Base-by-base conservation (phyloP, 1,140 invertebrate genomes). In the Zaprionus davidi region DNA sequence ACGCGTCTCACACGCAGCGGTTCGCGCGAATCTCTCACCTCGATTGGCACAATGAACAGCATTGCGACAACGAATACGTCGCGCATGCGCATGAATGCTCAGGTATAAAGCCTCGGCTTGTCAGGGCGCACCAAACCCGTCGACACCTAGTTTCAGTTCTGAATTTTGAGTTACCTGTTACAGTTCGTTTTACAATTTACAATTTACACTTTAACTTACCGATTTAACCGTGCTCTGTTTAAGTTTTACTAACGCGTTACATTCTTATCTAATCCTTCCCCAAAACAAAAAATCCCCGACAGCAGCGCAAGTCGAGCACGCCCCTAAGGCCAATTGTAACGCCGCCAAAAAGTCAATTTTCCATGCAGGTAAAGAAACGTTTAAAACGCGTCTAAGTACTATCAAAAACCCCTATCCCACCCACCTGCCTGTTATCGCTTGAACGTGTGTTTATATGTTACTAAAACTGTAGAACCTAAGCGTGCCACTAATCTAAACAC, bases 1-100 rank as follows among this genome's bases (percentile, higher is more conserved):
- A 94, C 95, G 63, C 94, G 94, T 78, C 93, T 95, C 67, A 95
- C 95, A 91, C 96, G 96, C 80, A 94, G 95, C 63, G 96, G 97
- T 71, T 99, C 98, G 0, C 95, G 96, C 69, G 98, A 98, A 86
- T 97, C 98, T 63, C 94, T 98, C 67, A 96, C 96, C 6, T 97
- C 97, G 1, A 95, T 96, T 70, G 94, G 95, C 74, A 95, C 95
- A 31, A 94, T 95, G 53, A 95, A 95, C 62, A 97, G 96, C 82
- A 95, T 96, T 75, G 95, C 95, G 57, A 94, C 95, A 63, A 94
- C 94, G 26, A 91, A 91, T 64, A 93, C 92, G 65, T 93, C 92
- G 78, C 91, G 92, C 58, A 86, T 93, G 78, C 87, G 92, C 74
- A 91, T 92, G 90, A 92, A 87, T 90, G 90, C 91, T 77, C 91